Conservation (phyloP, 2,888 invertebrate genomes). For the Diplolepis rosae region DNA sequence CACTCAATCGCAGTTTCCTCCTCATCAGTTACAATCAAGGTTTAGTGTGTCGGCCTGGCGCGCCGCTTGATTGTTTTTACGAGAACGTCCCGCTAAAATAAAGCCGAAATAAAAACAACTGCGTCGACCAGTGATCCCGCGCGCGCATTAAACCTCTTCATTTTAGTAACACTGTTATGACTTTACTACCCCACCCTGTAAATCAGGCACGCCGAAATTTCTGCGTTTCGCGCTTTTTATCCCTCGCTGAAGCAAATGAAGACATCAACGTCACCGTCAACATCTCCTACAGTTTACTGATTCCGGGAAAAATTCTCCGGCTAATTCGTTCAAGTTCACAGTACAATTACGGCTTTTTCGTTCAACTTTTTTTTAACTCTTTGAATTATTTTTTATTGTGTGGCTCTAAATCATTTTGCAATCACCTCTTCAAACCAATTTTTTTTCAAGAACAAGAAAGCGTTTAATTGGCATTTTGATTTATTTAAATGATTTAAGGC, state of each 20-base stretch:
- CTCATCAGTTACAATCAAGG: slow-evolving; percentile 68
- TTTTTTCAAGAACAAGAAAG: too few species aligned
- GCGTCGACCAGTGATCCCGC: slow-evolving; percentile 43
- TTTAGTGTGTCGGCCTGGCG: slow-evolving; percentile 61
- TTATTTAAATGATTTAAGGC: too few species aligned
- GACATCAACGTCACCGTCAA: slow-evolving; percentile 42
- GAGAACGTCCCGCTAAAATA: slow-evolving; percentile 58
- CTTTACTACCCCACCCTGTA: slow-evolving; percentile 63
- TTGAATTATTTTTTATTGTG: not conserved
- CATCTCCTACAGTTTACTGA: slow-evolving; percentile 12
- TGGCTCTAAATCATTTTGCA: not conserved
- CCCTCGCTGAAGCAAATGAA: slow-evolving; percentile 40
- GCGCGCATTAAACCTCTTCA: slow-evolving; percentile 66
- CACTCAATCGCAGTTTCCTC: slow-evolving; percentile 47
- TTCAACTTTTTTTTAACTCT: not conserved
- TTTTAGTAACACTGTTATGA: slow-evolving; percentile 69
- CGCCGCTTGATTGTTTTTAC: slow-evolving; percentile 71
- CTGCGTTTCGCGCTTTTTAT: slow-evolving; percentile 55
- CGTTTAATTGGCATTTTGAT: too few species aligned
- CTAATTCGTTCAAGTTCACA: slow-evolving; percentile 2
- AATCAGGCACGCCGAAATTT: slow-evolving; percentile 64
- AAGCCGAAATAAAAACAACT: slow-evolving; percentile 51
- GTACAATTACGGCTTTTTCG: not conserved
- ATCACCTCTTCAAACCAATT: not conserved
- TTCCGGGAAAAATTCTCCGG: slow-evolving; percentile 36